Conservation (phyloP, 2,797 vertebrate genomes). For the Danio choprae region DNA sequence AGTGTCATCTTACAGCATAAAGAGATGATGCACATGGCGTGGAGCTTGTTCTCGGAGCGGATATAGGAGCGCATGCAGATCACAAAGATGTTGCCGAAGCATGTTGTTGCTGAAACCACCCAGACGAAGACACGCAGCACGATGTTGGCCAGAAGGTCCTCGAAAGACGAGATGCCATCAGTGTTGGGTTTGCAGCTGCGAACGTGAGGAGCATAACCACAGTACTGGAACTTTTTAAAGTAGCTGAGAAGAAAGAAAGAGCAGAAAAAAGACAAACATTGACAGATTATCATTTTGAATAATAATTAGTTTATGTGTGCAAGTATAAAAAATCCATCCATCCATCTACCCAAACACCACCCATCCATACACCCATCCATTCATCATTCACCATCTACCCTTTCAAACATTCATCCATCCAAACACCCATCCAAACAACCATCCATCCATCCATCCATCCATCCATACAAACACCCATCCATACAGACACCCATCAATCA, state of each 20-base stretch:
- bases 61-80: constrained; percentile 96
- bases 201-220: constrained; percentile 93
- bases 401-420: no score
- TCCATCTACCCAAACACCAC: no score
- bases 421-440: no score
- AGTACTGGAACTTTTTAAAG: constrained; percentile 99
- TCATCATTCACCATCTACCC: no score
- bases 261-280: not conserved
- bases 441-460: no score
- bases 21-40: constrained; percentile 94
- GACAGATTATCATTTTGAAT: not conserved
- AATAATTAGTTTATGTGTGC: not conserved
- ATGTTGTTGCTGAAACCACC: constrained; percentile 94
- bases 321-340: not conserved
- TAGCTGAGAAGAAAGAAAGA: constrained; percentile 78
- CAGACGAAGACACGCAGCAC: constrained; percentile 96
- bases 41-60: constrained; percentile 94
- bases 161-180: constrained; percentile 96
- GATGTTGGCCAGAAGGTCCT: constrained; percentile 93
- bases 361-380: no score
- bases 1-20: constrained; percentile 90
- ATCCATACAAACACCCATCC: no score
- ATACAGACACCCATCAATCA: no score
- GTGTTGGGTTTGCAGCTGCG: constrained; percentile 98
- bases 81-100: constrained; percentile 96